These are phyloP conservation scores for Gouania willdenowi DNA, from an alignment of 2,797 vertebrate species.

Conservation along the genomic window DNA sequence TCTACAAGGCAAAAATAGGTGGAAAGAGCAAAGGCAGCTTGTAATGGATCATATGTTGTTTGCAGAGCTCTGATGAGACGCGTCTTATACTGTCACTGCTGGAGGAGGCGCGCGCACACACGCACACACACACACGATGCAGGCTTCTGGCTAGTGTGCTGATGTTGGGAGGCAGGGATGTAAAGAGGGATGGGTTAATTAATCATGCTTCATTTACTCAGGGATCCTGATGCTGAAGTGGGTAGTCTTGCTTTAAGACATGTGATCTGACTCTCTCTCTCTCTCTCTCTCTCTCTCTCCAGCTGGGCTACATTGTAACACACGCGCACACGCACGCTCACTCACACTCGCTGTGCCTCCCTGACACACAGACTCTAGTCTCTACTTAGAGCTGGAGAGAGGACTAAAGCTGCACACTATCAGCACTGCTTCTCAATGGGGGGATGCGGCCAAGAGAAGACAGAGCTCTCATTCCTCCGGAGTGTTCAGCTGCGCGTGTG, in stretches of 20 bases:
- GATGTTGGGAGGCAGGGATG: conserved; percentile 2
- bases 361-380: conserved; percentile 70
- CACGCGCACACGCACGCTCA: conserved; percentile 52
- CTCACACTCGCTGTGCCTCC: conserved; percentile 55
- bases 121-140: conserved; percentile 6
- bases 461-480: conserved; percentile 63
- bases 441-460: conserved; percentile 69
- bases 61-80: conserved; percentile 41
- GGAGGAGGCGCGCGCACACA: conserved; percentile 27
- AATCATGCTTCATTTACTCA: conserved; percentile 60
- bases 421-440: conserved; percentile 76
- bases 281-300: conserved; percentile 33
- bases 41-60: conserved; percentile 35
- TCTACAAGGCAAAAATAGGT: conserved; percentile 15
- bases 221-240: conserved; percentile 62
- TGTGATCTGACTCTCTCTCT: conserved; percentile 72
- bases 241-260: conserved; percentile 91
- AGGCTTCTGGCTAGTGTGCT: conserved; percentile 12
- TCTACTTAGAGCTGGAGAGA: conserved; percentile 77
- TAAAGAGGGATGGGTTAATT: conserved; percentile 49
- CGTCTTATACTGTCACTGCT: too few species aligned
- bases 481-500: conserved; percentile 59
- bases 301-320: conserved; percentile 81
- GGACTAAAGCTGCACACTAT: conserved; percentile 70
- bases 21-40: conserved; percentile 28